Evolutionary conservation across 2,113 vertebrate species (phyloP).

Genomic region (Plecotus auritus): DNA sequence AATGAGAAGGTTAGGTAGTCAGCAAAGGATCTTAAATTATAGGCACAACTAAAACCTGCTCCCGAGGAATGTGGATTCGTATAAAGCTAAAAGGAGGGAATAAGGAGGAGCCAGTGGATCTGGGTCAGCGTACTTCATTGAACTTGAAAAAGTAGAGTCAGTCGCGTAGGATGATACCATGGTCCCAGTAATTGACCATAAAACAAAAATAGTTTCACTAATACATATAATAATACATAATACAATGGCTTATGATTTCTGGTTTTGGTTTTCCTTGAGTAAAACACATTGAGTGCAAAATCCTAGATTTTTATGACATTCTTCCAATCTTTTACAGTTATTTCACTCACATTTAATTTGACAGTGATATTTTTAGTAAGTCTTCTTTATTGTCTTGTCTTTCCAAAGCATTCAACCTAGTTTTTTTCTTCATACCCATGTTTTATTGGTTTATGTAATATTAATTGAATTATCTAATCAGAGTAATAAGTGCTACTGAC

Average conservation of each 20-base stretch:
- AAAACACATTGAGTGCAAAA: slow-evolving; percentile 16
- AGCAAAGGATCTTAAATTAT: slow-evolving; percentile 53
- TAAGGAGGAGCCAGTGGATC: slow-evolving; percentile 18
- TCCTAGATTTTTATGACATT: slow-evolving; percentile 5
- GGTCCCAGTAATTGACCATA: background rate
- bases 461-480: slow-evolving; percentile 6
- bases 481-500: background rate
- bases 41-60: slow-evolving; percentile 50
- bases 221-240: background rate
- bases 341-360: background rate
- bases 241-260: slow-evolving; percentile 16
- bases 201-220: background rate
- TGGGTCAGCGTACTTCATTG: slow-evolving; percentile 27
- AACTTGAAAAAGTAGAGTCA: slow-evolving; percentile 10
- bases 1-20: slow-evolving; percentile 52
- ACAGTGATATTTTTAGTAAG: background rate
- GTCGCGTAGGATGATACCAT: background rate
- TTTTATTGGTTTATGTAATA: slow-evolving; percentile 23
- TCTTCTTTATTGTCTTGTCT: slow-evolving; percentile 16
- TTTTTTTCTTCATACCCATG: slow-evolving; percentile 6
- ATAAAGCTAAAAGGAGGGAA: slow-evolving; percentile 1
- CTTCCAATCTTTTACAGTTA: background rate
- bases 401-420: background rate
- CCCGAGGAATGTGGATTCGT: slow-evolving; percentile 49
- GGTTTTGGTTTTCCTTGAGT: slow-evolving; percentile 26